These are phyloP conservation scores for Apodemia mormo DNA, from an alignment of 2,888 invertebrate species.

Conservation along the genomic window DNA sequence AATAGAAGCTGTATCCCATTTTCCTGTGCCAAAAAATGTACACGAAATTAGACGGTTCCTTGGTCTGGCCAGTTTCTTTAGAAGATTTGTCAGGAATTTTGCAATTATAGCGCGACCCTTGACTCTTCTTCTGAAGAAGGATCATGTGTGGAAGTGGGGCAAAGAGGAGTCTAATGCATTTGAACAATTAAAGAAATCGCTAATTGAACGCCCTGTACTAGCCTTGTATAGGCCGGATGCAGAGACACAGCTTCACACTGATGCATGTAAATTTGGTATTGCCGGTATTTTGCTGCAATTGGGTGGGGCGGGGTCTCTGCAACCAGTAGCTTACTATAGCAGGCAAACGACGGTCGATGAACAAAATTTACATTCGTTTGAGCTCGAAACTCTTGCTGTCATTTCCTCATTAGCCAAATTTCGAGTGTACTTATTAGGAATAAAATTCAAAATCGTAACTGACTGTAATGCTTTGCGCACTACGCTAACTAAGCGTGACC, in stretches of 20 bases:
- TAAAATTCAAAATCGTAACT: slow-evolving; percentile 6
- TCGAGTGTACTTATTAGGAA: not conserved
- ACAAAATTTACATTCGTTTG: not conserved
- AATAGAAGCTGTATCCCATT: slow-evolving; percentile 25
- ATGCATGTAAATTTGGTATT: not conserved
- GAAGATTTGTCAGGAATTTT: slow-evolving; percentile 27
- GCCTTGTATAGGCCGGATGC: no score
- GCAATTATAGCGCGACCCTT: slow-evolving; percentile 16
- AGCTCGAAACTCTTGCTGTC: not conserved
- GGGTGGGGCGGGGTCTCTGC: not conserved
- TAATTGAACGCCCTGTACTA: no score
- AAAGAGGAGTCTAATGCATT: no score
- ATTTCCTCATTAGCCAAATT: not conserved
- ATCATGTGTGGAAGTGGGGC: not conserved
- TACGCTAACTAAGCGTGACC: no score
- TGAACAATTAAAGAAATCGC: no score
- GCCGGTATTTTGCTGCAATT: slow-evolving; percentile 22
- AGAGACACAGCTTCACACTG: slow-evolving; percentile 1
- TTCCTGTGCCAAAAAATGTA: slow-evolving; percentile 24
- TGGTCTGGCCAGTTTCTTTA: slow-evolving; percentile 2
- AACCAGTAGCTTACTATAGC: not conserved
- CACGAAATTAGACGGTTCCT: slow-evolving; percentile 26
- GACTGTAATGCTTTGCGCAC: not conserved
- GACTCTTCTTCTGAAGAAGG: no score
- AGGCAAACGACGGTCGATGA: slow-evolving; percentile 3